Evolutionary conservation across 2,888 invertebrate species (phyloP), one percentile per base, ranked within the genome.

Genomic region (Polyommatus iphigenia): DNA sequence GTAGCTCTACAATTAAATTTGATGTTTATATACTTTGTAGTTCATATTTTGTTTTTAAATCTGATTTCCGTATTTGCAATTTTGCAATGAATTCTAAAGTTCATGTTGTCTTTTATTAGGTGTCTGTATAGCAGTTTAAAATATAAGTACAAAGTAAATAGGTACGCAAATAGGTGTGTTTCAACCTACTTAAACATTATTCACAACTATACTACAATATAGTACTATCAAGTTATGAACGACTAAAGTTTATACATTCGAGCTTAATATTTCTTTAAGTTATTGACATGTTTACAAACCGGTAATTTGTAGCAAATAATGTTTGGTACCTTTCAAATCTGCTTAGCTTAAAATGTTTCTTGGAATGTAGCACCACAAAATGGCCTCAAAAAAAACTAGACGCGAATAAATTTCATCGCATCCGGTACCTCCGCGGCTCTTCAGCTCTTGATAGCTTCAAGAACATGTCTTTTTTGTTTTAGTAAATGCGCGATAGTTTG

Each of bases 381-480:
- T 86, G 88, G 84, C 85, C 87, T 88, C 86, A 82, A 88, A 89
- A 75, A 89, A 90, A 92, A 91, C 90, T 91, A 91, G 91, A 90
- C 88, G 90, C 92, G 90, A 92, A 92, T 91, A 91, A 91, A 91
- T 92, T 91, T 91, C 88, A 92, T 92, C 91, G 91, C 91, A 92
- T 92, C 91, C 91, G 92, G 93, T 93, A 91, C 91, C 91, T 90
- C 91, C 86, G 89, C 87, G 89, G 90, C 90, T 90, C 89, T 86
- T 89, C 89, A 88, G 88, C 87, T 89, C 90, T 92, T 90, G 91
- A 92, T 92, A 91, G 89, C 89, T 86, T 87, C 90, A 92, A 86
- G 91, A 92, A 91, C 92, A 92, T 90, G 91, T 91, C 92, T 93
- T 93, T 92, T 92, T 91, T 92, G 79, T 81, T 81, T 79, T 79